These are phyloP conservation scores for Spongilla lacustris DNA, from an alignment of 37 sponge, comb jelly and placozoan genomes.

Conservation along the genomic window DNA sequence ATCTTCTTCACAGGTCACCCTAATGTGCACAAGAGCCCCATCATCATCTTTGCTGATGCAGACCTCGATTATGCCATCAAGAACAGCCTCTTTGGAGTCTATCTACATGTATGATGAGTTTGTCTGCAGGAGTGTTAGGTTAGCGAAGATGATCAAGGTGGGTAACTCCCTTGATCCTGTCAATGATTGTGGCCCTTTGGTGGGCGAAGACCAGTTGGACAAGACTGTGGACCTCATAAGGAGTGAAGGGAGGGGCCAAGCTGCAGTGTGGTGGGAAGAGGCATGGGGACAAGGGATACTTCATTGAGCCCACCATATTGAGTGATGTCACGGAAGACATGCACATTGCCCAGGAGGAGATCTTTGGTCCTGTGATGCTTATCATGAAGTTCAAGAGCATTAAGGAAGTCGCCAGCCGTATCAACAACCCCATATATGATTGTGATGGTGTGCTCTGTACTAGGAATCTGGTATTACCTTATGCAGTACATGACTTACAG, in stretches of 20 bases:
- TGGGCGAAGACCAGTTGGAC: no score
- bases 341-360: conserved; percentile 88
- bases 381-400: conserved; percentile 84
- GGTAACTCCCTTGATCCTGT: no score
- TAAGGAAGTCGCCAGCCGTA: conserved; percentile 84
- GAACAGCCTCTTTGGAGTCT: no score
- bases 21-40: no score
- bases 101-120: no score
- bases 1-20: no score
- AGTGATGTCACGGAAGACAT: conserved; percentile 80
- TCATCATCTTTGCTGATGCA: no score
- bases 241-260: conserved; percentile 82
- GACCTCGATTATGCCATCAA: no score
- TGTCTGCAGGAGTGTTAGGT: no score
- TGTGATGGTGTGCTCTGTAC: conserved; percentile 86
- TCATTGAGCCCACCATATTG: conserved; percentile 88
- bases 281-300: conserved; percentile 89
- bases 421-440: conserved; percentile 81
- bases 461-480: conserved; percentile 31
- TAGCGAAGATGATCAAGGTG: no score
- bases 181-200: no score
- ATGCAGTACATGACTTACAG: conserved; percentile 54
- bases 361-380: conserved; percentile 94
- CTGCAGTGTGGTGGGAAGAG: conserved; percentile 85
- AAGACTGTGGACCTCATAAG: no score